These are phyloP conservation scores for Volucella inanis DNA, from an alignment of 2,888 invertebrate species.

Conservation along the genomic window DNA sequence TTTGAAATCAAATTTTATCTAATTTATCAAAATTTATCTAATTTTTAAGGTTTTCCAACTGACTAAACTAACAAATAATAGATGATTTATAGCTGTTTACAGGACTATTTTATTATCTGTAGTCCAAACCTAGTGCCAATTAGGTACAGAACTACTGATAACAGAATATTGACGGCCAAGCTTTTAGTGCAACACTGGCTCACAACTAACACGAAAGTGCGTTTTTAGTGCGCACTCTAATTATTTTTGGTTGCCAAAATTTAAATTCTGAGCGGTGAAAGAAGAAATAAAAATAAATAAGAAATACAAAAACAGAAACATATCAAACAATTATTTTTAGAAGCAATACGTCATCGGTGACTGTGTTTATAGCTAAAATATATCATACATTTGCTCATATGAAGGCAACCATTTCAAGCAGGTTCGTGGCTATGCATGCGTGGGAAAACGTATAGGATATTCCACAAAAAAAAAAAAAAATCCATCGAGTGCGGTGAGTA, in stretches of 20 bases:
- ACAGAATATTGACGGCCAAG: no score
- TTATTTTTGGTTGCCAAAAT: slow-evolving; percentile 7
- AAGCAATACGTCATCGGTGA: slow-evolving; percentile 23
- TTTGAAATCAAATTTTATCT: no score
- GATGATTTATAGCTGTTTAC: no score
- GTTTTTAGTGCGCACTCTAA: background rate
- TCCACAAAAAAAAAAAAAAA: slow-evolving; percentile 17
- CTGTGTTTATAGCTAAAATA: background rate
- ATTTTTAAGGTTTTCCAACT: no score
- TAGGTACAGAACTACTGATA: no score
- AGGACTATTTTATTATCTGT: no score
- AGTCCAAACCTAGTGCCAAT: no score
- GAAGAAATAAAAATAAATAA: background rate
- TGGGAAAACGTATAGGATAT: slow-evolving; percentile 34
- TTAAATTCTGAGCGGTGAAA: background rate
- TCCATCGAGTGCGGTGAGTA: background rate
- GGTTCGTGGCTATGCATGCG: background rate
- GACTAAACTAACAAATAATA: no score
- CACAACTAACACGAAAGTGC: background rate
- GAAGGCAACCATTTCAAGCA: slow-evolving; percentile 11
- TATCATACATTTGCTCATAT: background rate
- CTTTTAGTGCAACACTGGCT: no score
- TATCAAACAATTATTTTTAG: slow-evolving; percentile 15
- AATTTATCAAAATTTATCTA: no score
- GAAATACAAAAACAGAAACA: background rate